A percentile compares a stretch with the other conserved stretches of the same genome.
These are phyloP conservation scores for Thamnophis sirtalis DNA, from an alignment of 2,113 vertebrate genomes.

Conservation along the genomic window DNA sequence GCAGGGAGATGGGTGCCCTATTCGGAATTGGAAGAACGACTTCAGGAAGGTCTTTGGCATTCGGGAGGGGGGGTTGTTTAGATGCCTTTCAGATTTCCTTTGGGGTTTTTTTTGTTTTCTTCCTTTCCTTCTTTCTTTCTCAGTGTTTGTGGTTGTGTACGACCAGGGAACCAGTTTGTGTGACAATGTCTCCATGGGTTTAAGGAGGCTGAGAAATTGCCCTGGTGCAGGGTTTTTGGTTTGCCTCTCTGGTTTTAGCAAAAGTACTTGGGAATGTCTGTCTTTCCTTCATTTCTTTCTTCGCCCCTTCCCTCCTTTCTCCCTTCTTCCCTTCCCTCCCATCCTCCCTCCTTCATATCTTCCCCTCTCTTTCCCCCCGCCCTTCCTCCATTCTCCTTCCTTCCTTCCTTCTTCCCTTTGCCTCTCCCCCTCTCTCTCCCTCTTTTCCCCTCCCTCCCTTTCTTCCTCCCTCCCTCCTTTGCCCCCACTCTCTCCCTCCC, in stretches of 20 bases:
- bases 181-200: not conserved
- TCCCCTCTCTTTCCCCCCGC: not conserved
- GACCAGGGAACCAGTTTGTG: not conserved
- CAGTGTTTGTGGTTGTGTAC: not conserved
- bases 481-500: too few species aligned
- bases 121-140: too few species aligned
- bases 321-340: too few species aligned
- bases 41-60: not conserved
- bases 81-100: not conserved
- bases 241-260: not conserved
- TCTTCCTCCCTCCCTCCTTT: too few species aligned
- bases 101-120: not conserved
- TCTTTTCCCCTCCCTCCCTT: too few species aligned
- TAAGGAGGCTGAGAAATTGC: accelerated
- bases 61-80: too few species aligned
- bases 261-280: not conserved
- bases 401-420: not conserved
- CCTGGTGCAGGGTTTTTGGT: not conserved
- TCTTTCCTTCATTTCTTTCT: not conserved
- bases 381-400: not conserved
- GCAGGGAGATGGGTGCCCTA: not conserved
- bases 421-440: too few species aligned
- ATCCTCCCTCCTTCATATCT: not conserved
- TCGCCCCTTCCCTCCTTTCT: not conserved
- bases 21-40: not conserved